Base-by-base conservation (phyloP, 2,888 invertebrate species). In the Dromius quadrimaculatus region DNA sequence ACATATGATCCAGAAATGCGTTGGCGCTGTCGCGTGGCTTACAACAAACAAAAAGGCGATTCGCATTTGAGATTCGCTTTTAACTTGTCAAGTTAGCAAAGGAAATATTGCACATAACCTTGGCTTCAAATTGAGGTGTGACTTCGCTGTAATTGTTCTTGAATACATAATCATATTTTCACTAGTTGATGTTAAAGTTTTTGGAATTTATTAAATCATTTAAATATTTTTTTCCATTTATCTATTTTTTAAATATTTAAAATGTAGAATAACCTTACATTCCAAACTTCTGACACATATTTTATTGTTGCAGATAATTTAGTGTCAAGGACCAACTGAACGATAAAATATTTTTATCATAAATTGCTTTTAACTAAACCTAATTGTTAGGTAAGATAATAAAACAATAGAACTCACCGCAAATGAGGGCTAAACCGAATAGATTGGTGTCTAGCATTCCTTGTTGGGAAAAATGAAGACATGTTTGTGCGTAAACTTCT, bases 361-460 rank as follows among this genome's bases (percentile, higher is more conserved):
- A 45, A 20, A 45, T 45, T 19, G n/a, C 20, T n/a, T n/a, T n/a
- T n/a, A n/a, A n/a, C n/a, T n/a, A n/a, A n/a, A n/a, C n/a, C n/a
- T n/a, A n/a, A n/a, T n/a, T n/a, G n/a, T n/a, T 36, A n/a, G 2
- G 2, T 6, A 9, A 36, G 36, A 50, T 22, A 23, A 22, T 13
- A 23, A 50, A 22, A 50, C 9, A 28, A 69, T 71, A 9, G 36
- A 65, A 86, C 89, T 89, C 83, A 94, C 94, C 94, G 87, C 90
- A 90, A 81, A 91, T 87, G 79, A 92, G 87, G 78, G 94, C 93
- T 81, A 95, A 85, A 80, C 94, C 94, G 85, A 94, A 94, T 78
- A 94, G 89, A 80, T 93, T 92, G 79, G 90, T 90, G 84, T 94
- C 93, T 84, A 89, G 88, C 88, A 94, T 90, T 83, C 92, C 92